phyloP scores from a whole-genome alignment of 1,140 invertebrate genomes.

The Platorchestia sp. region DNA sequence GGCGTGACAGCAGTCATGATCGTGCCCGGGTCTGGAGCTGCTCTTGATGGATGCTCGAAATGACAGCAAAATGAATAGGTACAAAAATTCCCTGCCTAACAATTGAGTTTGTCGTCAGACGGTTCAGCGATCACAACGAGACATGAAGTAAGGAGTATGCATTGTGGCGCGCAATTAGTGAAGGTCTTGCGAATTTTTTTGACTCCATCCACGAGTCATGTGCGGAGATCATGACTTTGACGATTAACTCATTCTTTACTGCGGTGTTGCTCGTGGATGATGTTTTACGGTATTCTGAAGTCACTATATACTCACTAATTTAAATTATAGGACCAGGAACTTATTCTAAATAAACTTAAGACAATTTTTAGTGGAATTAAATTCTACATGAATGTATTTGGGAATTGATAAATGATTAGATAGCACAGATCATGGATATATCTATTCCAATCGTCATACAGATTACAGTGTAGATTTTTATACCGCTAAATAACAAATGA shows the following conservation, averaged over 20 bases:
- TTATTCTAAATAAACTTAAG: too few relatives aligned
- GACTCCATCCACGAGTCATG: background rate
- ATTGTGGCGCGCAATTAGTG: background rate
- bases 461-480: too few relatives aligned
- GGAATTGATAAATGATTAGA: too few relatives aligned
- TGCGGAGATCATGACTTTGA: background rate
- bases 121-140: background rate
- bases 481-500: too few relatives aligned
- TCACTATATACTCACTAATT: background rate
- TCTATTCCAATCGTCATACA: too few relatives aligned
- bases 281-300: background rate
- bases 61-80: conserved; percentile 36
- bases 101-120: conserved; percentile 15
- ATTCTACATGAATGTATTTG: too few relatives aligned
- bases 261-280: background rate
- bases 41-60: conserved; percentile 15
- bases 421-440: too few relatives aligned
- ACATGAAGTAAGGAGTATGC: background rate
- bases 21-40: background rate
- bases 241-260: background rate
- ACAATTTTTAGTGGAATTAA: too few relatives aligned
- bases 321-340: background rate
- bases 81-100: conserved; percentile 19
- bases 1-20: background rate
- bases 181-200: background rate